Conservation (phyloP, 2,888 invertebrate species). For the Hyalella azteca region DNA sequence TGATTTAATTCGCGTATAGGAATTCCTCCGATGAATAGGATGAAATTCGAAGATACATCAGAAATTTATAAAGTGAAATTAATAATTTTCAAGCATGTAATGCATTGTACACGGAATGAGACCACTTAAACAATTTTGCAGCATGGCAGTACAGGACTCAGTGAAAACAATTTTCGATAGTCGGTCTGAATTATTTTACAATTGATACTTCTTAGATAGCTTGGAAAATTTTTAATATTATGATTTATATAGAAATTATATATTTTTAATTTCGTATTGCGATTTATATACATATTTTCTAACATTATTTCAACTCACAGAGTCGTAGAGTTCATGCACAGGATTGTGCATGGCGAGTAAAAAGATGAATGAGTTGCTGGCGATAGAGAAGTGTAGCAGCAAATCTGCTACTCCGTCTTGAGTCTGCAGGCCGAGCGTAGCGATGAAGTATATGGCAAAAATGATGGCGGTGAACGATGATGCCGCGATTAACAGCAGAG, state of each 20-base stretch:
- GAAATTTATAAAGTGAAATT: too few relatives aligned
- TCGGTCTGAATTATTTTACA: not conserved
- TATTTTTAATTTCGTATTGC: too few relatives aligned
- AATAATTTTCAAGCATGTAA: too few relatives aligned
- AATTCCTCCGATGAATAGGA: too few relatives aligned
- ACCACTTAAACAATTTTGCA: too few relatives aligned
- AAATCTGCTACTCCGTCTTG: not conserved
- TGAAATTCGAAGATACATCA: too few relatives aligned
- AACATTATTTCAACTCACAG: not conserved
- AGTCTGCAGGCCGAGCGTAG: not conserved
- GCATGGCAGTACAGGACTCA: not conserved
- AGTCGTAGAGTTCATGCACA: not conserved
- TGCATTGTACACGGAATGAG: too few relatives aligned
- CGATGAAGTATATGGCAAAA: not conserved
- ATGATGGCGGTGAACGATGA: not conserved
- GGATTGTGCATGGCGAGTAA: not conserved
- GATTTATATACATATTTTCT: not conserved
- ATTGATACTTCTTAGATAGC: not conserved
- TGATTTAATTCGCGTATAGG: too few relatives aligned
- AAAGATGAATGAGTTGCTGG: not conserved
- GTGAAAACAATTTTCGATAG: not conserved
- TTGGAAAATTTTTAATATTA: not conserved
- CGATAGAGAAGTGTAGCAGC: not conserved
- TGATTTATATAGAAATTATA: too few relatives aligned
- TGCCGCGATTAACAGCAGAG: not conserved